phyloP scores from a whole-genome alignment of 2,888 invertebrate species.

The Ecdyonurus torrentis region DNA sequence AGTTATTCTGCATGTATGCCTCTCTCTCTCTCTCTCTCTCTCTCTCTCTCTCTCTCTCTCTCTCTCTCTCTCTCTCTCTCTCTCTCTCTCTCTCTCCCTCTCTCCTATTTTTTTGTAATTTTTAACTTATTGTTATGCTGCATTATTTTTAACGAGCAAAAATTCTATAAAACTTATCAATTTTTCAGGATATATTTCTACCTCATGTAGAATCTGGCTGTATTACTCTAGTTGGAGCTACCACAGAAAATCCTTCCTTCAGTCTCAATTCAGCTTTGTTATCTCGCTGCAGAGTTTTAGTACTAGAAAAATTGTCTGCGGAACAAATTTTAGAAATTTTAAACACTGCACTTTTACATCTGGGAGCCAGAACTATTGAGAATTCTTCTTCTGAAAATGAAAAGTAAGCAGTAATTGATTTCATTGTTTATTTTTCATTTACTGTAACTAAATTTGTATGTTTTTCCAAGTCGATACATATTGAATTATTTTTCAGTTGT shows the following conservation, averaged over 20 bases:
- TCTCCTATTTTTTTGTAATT: too few relatives aligned
- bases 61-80: too few relatives aligned
- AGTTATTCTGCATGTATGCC: too few relatives aligned
- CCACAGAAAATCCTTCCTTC: slow-evolving; percentile 80
- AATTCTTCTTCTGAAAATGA: too few relatives aligned
- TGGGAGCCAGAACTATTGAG: slow-evolving; percentile 19
- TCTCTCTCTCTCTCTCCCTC: background rate
- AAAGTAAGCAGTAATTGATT: background rate
- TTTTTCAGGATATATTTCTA: slow-evolving; percentile 46
- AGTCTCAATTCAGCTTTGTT: slow-evolving; percentile 61
- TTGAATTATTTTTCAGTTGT: too few relatives aligned
- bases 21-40: too few relatives aligned
- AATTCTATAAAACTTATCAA: background rate
- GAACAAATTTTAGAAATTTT: slow-evolving; percentile 44
- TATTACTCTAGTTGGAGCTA: slow-evolving; percentile 62
- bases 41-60: too few relatives aligned
- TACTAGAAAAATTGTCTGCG: slow-evolving; percentile 47
- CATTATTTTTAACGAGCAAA: background rate
- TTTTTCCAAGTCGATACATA: too few relatives aligned
- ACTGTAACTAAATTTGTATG: too few relatives aligned
- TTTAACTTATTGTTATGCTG: background rate
- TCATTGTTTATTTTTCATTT: too few relatives aligned
- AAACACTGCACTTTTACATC: slow-evolving; percentile 33
- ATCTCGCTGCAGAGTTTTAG: slow-evolving; percentile 60
- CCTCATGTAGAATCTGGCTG: slow-evolving; percentile 67